Percentiles rank a stretch among this genome's conserved stretches.
phyloP scores from a whole-genome alignment of 2,113 vertebrate species.

The Pterocles burchelli region DNA sequence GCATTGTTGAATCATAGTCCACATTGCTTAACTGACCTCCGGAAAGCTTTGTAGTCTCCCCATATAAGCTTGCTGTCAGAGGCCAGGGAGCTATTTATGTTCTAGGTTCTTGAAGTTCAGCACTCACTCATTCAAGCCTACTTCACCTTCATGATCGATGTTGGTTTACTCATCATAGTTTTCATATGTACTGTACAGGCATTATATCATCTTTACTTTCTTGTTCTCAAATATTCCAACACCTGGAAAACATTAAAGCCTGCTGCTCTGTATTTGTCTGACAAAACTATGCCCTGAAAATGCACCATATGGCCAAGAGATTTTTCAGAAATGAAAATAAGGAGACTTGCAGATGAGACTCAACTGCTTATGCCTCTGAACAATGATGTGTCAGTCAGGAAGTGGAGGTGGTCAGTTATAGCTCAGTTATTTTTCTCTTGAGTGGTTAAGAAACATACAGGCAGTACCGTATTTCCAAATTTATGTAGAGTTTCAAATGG shows the following conservation, averaged over 20 bases:
- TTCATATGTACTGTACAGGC: neutral
- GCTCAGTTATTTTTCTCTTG: neutral
- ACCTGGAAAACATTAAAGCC: slow-evolving; percentile 35
- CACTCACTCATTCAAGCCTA: neutral
- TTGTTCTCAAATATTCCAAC: neutral
- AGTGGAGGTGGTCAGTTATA: neutral
- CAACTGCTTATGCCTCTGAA: neutral
- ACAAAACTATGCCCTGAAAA: neutral
- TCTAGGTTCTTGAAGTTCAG: neutral
- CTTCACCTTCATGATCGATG: neutral
- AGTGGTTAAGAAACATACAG: neutral
- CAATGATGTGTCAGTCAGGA: neutral
- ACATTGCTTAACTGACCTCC: neutral
- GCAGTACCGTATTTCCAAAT: neutral
- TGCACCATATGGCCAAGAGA: neutral
- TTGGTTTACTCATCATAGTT: neutral
- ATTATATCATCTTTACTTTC: neutral
- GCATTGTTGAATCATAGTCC: neutral
- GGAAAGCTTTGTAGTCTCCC: neutral
- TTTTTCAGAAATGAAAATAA: neutral
- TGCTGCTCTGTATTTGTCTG: neutral
- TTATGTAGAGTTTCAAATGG: neutral
- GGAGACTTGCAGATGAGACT: neutral
- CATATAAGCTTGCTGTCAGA: neutral
- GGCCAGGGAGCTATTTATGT: neutral